Base-by-base conservation (phyloP, 2,113 vertebrate genomes). In the Thomomys bottae region DNA sequence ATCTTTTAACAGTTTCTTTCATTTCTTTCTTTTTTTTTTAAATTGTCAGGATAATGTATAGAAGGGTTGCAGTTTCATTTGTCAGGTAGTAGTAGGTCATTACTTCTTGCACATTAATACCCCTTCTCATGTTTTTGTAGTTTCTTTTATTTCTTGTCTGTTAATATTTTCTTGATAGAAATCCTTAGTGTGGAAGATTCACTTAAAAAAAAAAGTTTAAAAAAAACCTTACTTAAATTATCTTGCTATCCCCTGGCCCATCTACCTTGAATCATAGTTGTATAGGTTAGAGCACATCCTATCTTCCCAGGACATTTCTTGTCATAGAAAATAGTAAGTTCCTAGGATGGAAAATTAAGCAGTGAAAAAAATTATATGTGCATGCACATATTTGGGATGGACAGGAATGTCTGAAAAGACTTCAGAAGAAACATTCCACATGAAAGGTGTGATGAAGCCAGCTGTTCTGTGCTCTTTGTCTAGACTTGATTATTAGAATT, bases 371-470 rank as follows among this genome's bases (percentile, higher is more conserved):
- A 36, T 38, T 9, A 61, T 7, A 36, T 45, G 90, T 54, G 20
- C 70, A 49, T 1, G 57, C 75, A 64, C 76, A 84, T 82, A 92
- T 91, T 88, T 94, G 54, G 63, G 54, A 79, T 93, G 89, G 28
- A 42, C 77, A 91, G 61, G 89, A 95, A 93, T 91, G 84, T 94
- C 84, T 92, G 93, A 94, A 94, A 88, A 94, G 70, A 81, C 64
- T 94, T 15, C 81, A 72, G 61, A 87, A 95, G 92, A 70, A 18
- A 72, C 85, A 87, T 88, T 95, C 42, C 80, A 59, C 61, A 67
- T 1, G 86, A 91, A 85, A 64, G 63, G 59, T 79, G 8, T 89
- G 76, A 24, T 70, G 86, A 73, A 89, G 54, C 68, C 42, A 89
- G 54, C 68, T 38, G 12, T 82, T 90, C 45, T 63, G 83, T 77